Evolutionary conservation across 2,113 vertebrate species (phyloP).

Genomic region (Prolemur simus): DNA sequence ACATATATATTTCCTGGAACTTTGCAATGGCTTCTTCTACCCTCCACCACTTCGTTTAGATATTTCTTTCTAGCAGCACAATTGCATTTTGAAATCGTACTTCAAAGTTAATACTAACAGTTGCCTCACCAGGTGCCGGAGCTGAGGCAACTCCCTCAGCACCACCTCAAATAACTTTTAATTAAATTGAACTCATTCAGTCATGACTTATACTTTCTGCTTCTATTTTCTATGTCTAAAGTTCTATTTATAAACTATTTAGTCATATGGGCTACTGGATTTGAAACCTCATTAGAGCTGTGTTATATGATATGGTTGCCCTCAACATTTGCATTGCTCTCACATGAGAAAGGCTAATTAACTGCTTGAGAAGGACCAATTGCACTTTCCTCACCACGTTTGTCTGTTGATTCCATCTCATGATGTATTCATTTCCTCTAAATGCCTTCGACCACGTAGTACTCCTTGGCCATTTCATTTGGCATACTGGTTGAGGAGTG

Average conservation of each 20-base stretch:
- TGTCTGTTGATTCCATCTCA: neutral
- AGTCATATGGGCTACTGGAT: conserved; percentile 42
- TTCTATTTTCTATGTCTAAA: conserved; percentile 33
- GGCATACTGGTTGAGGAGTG: no score
- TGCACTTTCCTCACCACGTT: neutral
- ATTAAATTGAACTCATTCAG: conserved; percentile 53
- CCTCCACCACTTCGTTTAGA: rapidly evolving
- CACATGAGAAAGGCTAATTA: neutral
- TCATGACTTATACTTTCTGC: neutral
- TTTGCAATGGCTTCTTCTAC: neutral
- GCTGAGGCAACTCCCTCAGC: neutral
- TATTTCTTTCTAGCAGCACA: neutral
- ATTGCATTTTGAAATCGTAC: conserved; percentile 7
- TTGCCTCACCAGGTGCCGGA: neutral
- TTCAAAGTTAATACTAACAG: neutral
- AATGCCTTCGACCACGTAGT: neutral
- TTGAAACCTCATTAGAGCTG: conserved; percentile 28
- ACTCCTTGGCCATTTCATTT: neutral
- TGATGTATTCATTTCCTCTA: neutral
- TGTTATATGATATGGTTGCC: neutral
- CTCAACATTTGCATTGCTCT: neutral
- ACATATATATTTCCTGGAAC: neutral
- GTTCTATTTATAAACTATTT: conserved; percentile 58
- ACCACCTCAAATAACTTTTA: conserved; percentile 60
- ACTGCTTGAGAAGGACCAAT: neutral